Conservation (phyloP, 1,140 invertebrate genomes). For the Propsilocerus akamusi region DNA sequence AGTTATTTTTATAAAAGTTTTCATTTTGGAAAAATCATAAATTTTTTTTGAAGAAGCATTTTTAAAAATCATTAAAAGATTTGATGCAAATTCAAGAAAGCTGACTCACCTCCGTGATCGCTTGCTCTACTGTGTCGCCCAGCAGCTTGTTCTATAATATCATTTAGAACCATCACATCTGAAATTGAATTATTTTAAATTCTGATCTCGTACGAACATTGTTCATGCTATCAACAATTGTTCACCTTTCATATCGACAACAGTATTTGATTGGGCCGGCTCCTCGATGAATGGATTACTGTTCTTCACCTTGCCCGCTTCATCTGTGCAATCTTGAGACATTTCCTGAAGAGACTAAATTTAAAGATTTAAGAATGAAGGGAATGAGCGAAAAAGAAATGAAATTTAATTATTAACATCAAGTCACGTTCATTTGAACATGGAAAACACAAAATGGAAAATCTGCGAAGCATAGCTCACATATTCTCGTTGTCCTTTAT, state of each 20-base stretch:
- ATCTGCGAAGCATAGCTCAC: constrained; percentile 28
- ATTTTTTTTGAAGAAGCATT: too few relatives aligned
- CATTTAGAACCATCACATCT: constrained; percentile 96
- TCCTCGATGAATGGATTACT: constrained; percentile 75
- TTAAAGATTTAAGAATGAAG: neutral
- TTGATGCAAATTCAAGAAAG: constrained; percentile 7
- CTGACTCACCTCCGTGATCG: constrained; percentile 67
- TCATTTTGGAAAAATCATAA: neutral
- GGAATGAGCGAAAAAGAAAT: neutral
- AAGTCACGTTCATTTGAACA: constrained; percentile 16
- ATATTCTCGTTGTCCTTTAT: constrained; percentile 48
- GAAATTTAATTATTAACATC: neutral
- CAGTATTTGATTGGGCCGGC: constrained; percentile 64
- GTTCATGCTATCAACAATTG: neutral
- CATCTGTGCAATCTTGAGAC: constrained; percentile 52
- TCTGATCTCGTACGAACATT: neutral
- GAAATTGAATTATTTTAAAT: neutral
- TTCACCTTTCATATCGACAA: constrained; percentile 87
- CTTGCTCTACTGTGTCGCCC: constrained; percentile 65
- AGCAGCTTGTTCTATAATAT: constrained; percentile 91
- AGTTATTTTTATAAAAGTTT: constrained; percentile 8
- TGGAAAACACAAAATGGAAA: neutral
- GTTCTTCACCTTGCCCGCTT: constrained; percentile 67
- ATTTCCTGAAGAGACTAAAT: constrained; percentile 32
- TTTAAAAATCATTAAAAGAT: constrained; percentile 6